Evolutionary conservation across 1,140 invertebrate genomes (phyloP), one percentile per base, ranked within the genome.

Genomic region (Theocolax elegans): DNA sequence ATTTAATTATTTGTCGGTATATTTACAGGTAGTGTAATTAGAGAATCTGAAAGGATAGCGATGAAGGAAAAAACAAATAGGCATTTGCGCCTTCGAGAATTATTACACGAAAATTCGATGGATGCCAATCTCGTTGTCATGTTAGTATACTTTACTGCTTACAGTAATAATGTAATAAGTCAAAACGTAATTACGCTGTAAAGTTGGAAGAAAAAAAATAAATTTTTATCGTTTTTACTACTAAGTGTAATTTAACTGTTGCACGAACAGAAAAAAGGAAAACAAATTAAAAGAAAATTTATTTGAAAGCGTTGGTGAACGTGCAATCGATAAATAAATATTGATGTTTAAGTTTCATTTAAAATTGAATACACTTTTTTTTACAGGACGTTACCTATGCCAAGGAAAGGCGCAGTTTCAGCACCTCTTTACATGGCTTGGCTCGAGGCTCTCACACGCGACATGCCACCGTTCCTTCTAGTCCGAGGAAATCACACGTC

Each of bases 401-500:
- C 96, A 12, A 88, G 95, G 60, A 95, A 96, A 79, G 92, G 93
- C 72, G 91, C 94, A 6, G 93, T 96, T 51, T 94, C 95, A 13
- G 92, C 95, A 1, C 90, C 94, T 9, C 86, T 99, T 17, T 99
- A 98, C 83, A 92, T 97, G 89, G 92, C 95, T 7, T 99, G 97
- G 97, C 82, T 99, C 72, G 95, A 98, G 83, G 90, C 92, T 1
- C 86, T 99, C n/a, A 96, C 94, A 3, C 87, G 89, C 72, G 91
- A 93, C 75, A 92, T 97, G 92, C 96, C 96, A 71, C 93, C 95
- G 15, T 93, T 97, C 84, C 85, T 99, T 65, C 89, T 99, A 49
- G 92, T 99, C 53, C 88, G 97, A 76, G 97, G 97, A 71, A 99
- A 99, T 85, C 97, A 99, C 83, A 93, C 92, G 9, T 96, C 95